Percentiles rank a stretch among this genome's conserved stretches.
phyloP scores from a whole-genome alignment of 2,113 vertebrate genomes.

The Paradoxurus hermaphroditus region DNA sequence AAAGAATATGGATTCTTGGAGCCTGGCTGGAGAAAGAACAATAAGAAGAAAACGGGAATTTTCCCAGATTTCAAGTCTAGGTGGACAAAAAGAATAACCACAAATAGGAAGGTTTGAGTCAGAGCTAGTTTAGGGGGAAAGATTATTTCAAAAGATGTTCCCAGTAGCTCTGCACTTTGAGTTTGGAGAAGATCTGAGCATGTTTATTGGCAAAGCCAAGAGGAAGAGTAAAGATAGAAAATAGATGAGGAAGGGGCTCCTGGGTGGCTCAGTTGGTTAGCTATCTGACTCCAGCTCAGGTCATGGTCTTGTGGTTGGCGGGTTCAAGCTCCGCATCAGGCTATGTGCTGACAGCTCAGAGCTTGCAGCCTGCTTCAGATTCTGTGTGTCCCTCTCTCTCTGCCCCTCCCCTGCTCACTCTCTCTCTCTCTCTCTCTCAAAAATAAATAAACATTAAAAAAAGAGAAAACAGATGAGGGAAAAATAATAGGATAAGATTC shows the following conservation, averaged over 20 bases:
- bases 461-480: not conserved
- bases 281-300: too few relatives aligned
- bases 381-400: too few relatives aligned
- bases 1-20: not conserved
- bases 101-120: not conserved
- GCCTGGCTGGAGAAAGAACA: not conserved
- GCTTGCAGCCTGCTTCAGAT: too few relatives aligned
- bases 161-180: slow-evolving; percentile 6
- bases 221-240: slow-evolving; percentile 14
- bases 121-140: not conserved
- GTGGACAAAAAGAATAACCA: not conserved
- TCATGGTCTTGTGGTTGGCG: too few relatives aligned
- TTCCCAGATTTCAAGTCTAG: not conserved
- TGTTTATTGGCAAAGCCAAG: slow-evolving; percentile 18
- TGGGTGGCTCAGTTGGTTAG: too few relatives aligned
- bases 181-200: not conserved
- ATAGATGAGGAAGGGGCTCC: not conserved
- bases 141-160: slow-evolving; percentile 15
- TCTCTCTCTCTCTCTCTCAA: too few relatives aligned
- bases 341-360: too few relatives aligned
- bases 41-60: not conserved
- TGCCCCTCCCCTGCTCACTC: too few relatives aligned
- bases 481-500: slow-evolving; percentile 46
- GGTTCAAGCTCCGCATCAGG: too few relatives aligned
- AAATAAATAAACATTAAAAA: too few relatives aligned